phyloP scores from a whole-genome alignment of 2,797 vertebrate species.

The Danio albolineatus region DNA sequence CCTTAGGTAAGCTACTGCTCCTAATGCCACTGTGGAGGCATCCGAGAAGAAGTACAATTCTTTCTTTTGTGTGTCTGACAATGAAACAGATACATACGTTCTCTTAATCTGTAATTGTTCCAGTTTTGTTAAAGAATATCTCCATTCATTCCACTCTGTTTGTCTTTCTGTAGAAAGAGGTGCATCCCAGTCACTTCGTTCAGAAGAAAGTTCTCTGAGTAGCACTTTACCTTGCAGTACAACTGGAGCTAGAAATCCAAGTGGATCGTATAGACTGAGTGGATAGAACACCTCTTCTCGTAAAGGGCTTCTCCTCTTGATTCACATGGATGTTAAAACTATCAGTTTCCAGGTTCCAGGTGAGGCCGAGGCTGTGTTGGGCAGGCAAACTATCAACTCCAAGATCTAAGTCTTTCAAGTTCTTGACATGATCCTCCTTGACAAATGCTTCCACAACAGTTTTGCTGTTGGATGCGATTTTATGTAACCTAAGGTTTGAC shows the following conservation, averaged over 20 bases:
- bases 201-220: not conserved
- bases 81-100: not conserved
- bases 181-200: not conserved
- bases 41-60: conserved; percentile 4
- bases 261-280: not conserved
- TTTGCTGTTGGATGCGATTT: not conserved
- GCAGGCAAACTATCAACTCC: conserved; percentile 8
- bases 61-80: not conserved
- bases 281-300: not conserved
- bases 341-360: not conserved
- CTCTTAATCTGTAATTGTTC: not conserved
- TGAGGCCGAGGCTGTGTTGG: conserved; percentile 14
- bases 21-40: not conserved
- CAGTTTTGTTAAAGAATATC: not conserved
- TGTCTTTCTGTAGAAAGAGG: not conserved
- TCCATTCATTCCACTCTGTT: not conserved
- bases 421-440: not conserved
- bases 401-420: conserved; percentile 2
- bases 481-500: not conserved
- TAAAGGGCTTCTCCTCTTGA: no score
- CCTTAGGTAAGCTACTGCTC: not conserved
- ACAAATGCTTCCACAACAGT: not conserved
- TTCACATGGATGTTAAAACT: no score
- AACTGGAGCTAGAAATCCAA: no score
- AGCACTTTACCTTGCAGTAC: not conserved